A percentile compares a stretch with the other conserved stretches of the same genome.
Conservation (phyloP, 2,113 vertebrate genomes). For the Coptodon rendalli region DNA sequence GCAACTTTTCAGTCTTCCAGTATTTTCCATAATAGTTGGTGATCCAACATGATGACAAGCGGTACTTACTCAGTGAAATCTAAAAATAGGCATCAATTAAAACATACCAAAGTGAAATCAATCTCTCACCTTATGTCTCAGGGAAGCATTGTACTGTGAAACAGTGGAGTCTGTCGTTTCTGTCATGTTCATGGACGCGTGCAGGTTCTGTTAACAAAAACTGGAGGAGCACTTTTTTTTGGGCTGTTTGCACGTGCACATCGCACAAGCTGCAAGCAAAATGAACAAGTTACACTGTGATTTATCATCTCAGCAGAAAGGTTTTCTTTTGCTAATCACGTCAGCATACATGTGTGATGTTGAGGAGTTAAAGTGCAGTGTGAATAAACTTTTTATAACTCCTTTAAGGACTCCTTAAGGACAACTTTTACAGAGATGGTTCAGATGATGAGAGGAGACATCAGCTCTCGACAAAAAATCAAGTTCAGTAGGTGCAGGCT, state of each 20-base stretch:
- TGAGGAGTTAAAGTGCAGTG: not conserved
- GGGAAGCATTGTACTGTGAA: not conserved
- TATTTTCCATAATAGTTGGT: not conserved
- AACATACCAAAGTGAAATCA: not conserved
- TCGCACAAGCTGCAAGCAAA: not conserved
- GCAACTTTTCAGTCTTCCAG: not conserved
- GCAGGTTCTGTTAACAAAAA: not conserved
- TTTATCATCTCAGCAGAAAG: not conserved
- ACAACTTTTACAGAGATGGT: not conserved
- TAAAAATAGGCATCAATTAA: not conserved
- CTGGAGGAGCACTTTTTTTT: not conserved
- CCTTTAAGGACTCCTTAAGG: not conserved
- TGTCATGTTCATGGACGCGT: not conserved
- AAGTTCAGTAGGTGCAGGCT: not conserved
- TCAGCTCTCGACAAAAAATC: not conserved
- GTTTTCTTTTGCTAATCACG: not conserved
- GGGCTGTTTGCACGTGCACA: not conserved
- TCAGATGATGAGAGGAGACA: not conserved
- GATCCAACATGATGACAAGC: not conserved
- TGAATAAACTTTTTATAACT: not conserved
- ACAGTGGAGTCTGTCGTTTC: not conserved
- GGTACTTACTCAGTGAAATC: not conserved
- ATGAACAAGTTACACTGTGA: not conserved
- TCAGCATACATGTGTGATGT: not conserved
- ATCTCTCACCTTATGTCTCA: not conserved